Conservation (phyloP, 1,140 invertebrate species). For the Pogonomyrmex barbatus region DNA sequence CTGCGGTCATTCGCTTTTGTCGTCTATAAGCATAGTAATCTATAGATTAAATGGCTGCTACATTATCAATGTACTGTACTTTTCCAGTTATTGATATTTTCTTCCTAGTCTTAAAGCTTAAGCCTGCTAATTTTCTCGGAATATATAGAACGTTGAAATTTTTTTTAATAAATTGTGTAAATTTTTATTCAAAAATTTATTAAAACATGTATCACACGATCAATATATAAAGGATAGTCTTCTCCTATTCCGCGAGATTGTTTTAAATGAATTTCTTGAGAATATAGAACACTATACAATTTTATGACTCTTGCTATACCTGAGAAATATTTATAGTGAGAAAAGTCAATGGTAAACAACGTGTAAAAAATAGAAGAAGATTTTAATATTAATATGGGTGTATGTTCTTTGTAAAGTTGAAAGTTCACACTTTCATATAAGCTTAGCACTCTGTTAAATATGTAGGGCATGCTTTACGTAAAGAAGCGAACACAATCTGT, state of each 20-base stretch:
- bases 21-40: conserved; percentile 56
- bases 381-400: conserved; percentile 6
- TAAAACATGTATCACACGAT: neutral
- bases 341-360: neutral
- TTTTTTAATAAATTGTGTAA: neutral
- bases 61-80: conserved; percentile 29
- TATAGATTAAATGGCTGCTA: conserved; percentile 22
- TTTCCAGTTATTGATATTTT: conserved; percentile 28
- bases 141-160: neutral
- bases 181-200: neutral
- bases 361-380: neutral
- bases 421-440: conserved; percentile 27
- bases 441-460: conserved; percentile 29
- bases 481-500: conserved; percentile 21
- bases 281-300: neutral
- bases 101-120: neutral
- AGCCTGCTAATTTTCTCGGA: neutral
- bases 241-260: neutral
- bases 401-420: conserved; percentile 8
- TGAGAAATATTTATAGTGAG: neutral
- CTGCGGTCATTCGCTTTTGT: conserved; percentile 76
- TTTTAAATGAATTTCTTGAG: neutral
- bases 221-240: neutral
- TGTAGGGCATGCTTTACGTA: conserved; percentile 21
- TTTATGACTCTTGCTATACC: neutral